Conservation (phyloP, 1,140 invertebrate species). For the Drosophila santomea region DNA sequence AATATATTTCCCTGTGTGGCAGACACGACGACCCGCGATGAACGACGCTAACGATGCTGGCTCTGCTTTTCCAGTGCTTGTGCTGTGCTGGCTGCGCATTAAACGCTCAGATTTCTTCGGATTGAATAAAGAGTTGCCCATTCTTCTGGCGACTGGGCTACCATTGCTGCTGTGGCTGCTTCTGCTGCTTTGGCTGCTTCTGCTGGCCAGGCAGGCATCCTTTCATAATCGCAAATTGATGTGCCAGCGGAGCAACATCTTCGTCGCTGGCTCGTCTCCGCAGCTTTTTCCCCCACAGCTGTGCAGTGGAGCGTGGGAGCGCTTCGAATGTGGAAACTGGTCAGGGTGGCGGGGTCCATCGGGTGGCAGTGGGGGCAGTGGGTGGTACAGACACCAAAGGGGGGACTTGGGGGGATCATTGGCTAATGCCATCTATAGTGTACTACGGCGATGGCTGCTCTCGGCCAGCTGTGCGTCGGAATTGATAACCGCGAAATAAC, state of each 20-base stretch:
- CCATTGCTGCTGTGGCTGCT: slow-evolving; percentile 25
- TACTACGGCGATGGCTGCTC: slow-evolving; percentile 27
- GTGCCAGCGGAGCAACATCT: slow-evolving; percentile 71
- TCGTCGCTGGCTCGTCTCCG: slow-evolving; percentile 39
- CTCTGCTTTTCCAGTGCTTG: slow-evolving; percentile 5
- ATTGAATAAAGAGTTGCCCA: slow-evolving; percentile 79
- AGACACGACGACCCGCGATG: slow-evolving; percentile 40
- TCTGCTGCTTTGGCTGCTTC: slow-evolving; percentile 25
- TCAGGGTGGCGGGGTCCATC: slow-evolving; percentile 1
- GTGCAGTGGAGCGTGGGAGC: slow-evolving; percentile 80
- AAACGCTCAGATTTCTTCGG: slow-evolving; percentile 79
- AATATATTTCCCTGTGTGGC: slow-evolving; percentile 11
- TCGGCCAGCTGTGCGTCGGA: slow-evolving; percentile 68
- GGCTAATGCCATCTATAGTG: slow-evolving; percentile 63
- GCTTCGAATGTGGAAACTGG: slow-evolving; percentile 73
- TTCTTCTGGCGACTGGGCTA: slow-evolving; percentile 49
- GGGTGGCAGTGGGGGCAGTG: not conserved
- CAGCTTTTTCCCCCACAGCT: slow-evolving; percentile 22
- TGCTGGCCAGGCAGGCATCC: slow-evolving; percentile 77
- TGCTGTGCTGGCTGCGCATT: slow-evolving; percentile 65
- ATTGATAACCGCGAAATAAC: slow-evolving; percentile 83
- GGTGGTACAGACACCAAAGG: not conserved
- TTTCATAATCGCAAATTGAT: slow-evolving; percentile 82
- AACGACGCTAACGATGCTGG: slow-evolving; percentile 67
- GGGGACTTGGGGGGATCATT: slow-evolving; percentile 39